Evolutionary conservation across 2,888 invertebrate genomes (phyloP).

Genomic region (Chrysina gloriosa): DNA sequence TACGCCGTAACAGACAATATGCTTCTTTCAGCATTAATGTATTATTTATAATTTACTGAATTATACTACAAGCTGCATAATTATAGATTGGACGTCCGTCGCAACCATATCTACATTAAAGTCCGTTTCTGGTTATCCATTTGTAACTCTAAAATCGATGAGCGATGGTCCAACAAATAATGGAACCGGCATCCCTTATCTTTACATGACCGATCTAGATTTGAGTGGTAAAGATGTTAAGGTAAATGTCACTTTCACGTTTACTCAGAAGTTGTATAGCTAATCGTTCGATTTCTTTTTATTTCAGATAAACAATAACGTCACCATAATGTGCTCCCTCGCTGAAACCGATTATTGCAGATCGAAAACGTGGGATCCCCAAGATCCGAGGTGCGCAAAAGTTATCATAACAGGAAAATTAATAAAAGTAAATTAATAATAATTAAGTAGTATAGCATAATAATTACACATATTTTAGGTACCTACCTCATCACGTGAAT

Average conservation of each 20-base stretch:
- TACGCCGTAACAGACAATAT: too few relatives aligned
- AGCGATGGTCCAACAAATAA: slow-evolving; percentile 76
- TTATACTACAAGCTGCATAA: too few relatives aligned
- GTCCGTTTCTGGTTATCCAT: slow-evolving; percentile 73
- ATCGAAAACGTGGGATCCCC: slow-evolving; percentile 73
- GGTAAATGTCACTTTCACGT: slow-evolving; percentile 65
- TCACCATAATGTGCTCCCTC: slow-evolving; percentile 76
- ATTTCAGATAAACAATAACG: slow-evolving; percentile 71
- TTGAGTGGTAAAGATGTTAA: slow-evolving; percentile 74
- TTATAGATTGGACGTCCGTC: slow-evolving; percentile 80
- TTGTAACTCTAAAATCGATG: slow-evolving; percentile 76
- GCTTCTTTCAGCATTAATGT: too few relatives aligned
- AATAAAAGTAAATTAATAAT: slow-evolving; percentile 67
- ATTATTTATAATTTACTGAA: too few relatives aligned
- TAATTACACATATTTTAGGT: slow-evolving; percentile 64
- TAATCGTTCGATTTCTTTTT: slow-evolving; percentile 16
- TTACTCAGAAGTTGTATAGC: background rate
- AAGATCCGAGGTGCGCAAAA: slow-evolving; percentile 82
- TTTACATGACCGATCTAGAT: slow-evolving; percentile 80
- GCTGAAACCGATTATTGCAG: slow-evolving; percentile 77
- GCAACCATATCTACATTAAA: slow-evolving; percentile 75
- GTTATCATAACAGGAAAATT: slow-evolving; percentile 77
- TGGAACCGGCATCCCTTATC: slow-evolving; percentile 79
- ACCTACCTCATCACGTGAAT: slow-evolving; percentile 68
- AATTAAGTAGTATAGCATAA: background rate